Conservation (phyloP, 2,113 vertebrate genomes). For the Hemibagrus wyckioides region DNA sequence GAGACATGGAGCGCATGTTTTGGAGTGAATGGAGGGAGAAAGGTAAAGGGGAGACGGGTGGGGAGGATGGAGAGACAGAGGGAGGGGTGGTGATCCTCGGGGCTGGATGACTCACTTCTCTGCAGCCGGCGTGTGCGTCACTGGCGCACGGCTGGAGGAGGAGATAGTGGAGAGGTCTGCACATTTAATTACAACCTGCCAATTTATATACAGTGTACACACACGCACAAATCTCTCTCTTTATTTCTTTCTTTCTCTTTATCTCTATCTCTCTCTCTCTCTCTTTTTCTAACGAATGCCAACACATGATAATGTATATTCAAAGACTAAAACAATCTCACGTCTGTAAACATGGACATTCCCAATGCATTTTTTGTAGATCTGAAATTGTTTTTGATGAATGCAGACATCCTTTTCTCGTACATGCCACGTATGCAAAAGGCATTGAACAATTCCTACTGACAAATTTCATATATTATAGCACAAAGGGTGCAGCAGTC, state of each 20-base stretch:
- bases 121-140: constrained; percentile 82
- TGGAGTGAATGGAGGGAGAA: constrained; percentile 16
- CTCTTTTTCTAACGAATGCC: constrained; percentile 42
- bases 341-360: constrained; percentile 32
- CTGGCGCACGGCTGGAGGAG: constrained; percentile 81
- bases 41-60: constrained; percentile 60
- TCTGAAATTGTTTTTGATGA: constrained; percentile 17
- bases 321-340: constrained; percentile 47
- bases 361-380: constrained; percentile 4
- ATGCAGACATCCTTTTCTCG: neutral
- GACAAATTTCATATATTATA: neutral
- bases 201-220: constrained; percentile 81
- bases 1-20: constrained; percentile 28
- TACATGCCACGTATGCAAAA: neutral
- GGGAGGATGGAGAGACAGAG: constrained; percentile 73
- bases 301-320: constrained; percentile 50
- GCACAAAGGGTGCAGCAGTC: neutral
- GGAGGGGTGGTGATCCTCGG: constrained; percentile 80
- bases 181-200: constrained; percentile 83
- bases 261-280: constrained; percentile 47
- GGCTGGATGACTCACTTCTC: constrained; percentile 82
- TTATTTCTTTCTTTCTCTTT: constrained; percentile 26
- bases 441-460: neutral
- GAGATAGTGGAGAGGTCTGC: constrained; percentile 84
- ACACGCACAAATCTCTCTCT: constrained; percentile 59